Conservation (phyloP, 2,113 vertebrate species). For the Polypterus senegalus region DNA sequence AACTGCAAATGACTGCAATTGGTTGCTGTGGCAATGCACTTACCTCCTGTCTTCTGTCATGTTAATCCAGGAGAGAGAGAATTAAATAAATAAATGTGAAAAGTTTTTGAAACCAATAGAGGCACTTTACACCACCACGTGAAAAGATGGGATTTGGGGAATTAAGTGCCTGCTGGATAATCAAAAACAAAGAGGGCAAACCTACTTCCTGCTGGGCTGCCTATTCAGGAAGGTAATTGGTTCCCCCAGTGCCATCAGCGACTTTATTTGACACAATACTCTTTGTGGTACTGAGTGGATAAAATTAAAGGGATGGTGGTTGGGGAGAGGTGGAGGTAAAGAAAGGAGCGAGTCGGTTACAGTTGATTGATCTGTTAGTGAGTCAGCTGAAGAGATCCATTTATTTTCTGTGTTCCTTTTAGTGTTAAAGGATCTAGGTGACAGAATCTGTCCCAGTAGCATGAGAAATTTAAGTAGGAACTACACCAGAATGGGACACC, state of each 20-base stretch:
- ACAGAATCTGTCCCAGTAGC: no score
- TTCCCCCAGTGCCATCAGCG: constrained; percentile 24
- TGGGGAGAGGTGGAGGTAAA: no score
- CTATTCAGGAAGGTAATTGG: constrained; percentile 4
- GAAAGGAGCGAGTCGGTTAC: no score
- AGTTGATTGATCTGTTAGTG: no score
- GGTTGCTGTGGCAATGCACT: constrained; percentile 48
- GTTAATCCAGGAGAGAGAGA: constrained; percentile 33
- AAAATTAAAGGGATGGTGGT: no score
- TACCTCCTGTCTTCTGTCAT: constrained; percentile 42
- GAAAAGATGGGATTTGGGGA: constrained; percentile 27
- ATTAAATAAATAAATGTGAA: constrained; percentile 29
- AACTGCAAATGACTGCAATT: constrained; percentile 46
- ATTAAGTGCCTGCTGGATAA: not conserved
- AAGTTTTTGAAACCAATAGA: constrained; percentile 40
- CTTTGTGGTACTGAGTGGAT: no score
- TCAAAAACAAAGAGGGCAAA: constrained; percentile 4
- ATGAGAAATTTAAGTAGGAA: no score
- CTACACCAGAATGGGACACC: no score
- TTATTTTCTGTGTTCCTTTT: no score
- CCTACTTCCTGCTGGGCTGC: not conserved
- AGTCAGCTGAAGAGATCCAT: no score
- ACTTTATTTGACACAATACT: constrained; percentile 46
- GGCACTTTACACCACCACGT: constrained; percentile 32
- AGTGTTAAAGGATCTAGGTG: no score